Conservation (phyloP, 2,888 invertebrate species). For the Adelognathus sp. region DNA sequence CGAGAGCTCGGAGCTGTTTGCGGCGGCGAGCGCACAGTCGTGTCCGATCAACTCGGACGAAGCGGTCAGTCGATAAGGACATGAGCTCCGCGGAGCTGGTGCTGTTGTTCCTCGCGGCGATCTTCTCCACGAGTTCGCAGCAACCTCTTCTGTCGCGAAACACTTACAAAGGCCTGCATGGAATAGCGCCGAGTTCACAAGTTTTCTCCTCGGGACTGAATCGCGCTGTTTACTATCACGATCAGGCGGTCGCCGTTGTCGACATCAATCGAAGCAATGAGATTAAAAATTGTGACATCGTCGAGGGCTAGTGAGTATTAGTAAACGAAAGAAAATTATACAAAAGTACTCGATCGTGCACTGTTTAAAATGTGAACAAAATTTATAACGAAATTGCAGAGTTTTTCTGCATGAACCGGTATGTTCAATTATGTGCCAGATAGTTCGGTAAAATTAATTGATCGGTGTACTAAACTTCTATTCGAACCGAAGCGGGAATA, state of each 20-base stretch:
- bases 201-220: constrained; percentile 55
- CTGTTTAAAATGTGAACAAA: background rate
- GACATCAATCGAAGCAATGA: constrained; percentile 88
- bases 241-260: constrained; percentile 92
- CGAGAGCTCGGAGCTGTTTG: constrained; percentile 22
- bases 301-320: constrained; percentile 92
- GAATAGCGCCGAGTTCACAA: constrained; percentile 52
- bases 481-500: too few species aligned
- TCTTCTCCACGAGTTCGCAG: constrained; percentile 58
- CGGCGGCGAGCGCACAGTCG: constrained; percentile 5
- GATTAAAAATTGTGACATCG: constrained; percentile 89
- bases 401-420: too few species aligned
- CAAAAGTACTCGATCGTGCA: background rate
- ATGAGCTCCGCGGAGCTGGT: constrained; percentile 56
- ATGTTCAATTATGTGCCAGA: too few species aligned
- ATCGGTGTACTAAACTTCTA: too few species aligned
- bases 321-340: background rate
- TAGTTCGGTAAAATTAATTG: too few species aligned
- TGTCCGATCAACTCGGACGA: background rate
- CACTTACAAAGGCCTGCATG: constrained; percentile 71
- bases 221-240: constrained; percentile 86
- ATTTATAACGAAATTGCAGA: too few species aligned
- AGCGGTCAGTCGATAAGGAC: constrained; percentile 48
- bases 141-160: constrained; percentile 68
- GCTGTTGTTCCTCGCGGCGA: constrained; percentile 53